Conservation (phyloP, 1,140 invertebrate genomes). For the Sweltsa coloradensis region DNA sequence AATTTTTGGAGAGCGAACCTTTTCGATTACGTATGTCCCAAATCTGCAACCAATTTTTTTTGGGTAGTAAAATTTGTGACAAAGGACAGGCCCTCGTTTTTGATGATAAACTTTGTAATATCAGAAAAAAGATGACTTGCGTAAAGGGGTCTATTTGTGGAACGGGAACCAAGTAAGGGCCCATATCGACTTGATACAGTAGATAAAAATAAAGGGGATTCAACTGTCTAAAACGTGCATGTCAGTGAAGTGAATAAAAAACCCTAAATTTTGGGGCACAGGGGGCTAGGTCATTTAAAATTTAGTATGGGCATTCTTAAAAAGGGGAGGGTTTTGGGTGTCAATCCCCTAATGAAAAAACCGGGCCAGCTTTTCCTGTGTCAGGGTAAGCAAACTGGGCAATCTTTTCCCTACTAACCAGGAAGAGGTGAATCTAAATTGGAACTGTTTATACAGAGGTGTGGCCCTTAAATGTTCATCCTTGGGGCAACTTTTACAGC, state of each 20-base stretch:
- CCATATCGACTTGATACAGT: no score
- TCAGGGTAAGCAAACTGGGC: background rate
- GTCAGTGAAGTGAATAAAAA: no score
- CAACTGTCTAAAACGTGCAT: no score
- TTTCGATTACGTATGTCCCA: slow-evolving; percentile 4
- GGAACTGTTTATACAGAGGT: no score
- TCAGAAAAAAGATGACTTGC: background rate
- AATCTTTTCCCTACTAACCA: background rate
- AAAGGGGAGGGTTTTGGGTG: background rate
- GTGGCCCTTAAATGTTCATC: no score
- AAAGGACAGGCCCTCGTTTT: slow-evolving; percentile 7
- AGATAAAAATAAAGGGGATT: no score
- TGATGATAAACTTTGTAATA: background rate
- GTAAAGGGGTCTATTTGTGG: background rate
- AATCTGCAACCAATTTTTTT: slow-evolving; percentile 11
- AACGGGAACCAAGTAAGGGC: background rate
- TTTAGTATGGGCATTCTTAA: background rate
- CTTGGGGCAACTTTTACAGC: no score
- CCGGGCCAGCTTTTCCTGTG: background rate
- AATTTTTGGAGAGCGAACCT: no score
- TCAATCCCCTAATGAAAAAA: background rate
- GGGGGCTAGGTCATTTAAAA: background rate
- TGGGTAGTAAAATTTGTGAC: slow-evolving; percentile 7
- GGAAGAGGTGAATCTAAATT: no score
- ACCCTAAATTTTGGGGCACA: slow-evolving; percentile 2